A percentile compares a stretch with the other conserved stretches of the same genome.
Conservation (phyloP, 2,797 vertebrate species). For the Artibeus jamaicensis region DNA sequence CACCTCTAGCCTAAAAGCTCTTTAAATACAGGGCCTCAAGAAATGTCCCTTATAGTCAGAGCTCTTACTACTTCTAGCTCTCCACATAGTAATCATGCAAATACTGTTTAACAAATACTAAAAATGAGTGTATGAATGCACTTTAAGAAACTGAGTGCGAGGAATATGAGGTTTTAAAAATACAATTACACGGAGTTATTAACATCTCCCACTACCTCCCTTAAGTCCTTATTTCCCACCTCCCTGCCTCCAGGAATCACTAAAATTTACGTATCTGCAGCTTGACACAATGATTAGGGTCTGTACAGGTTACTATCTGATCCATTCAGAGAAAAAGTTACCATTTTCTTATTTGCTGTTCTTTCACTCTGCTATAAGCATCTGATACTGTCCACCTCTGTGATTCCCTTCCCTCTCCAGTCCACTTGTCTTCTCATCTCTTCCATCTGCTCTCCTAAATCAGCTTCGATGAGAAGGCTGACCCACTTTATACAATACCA, state of each 20-base stretch:
- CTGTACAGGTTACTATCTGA: not conserved
- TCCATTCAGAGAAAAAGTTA: not conserved
- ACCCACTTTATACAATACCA: not conserved
- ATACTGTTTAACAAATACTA: not conserved
- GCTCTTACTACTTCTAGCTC: not conserved
- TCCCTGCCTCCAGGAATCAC: not conserved
- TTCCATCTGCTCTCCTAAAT: not conserved
- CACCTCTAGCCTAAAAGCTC: not conserved
- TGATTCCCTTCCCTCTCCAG: not conserved
- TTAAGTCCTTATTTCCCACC: not conserved
- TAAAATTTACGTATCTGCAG: not conserved
- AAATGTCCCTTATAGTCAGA: not conserved
- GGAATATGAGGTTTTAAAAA: not conserved
- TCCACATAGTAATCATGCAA: not conserved
- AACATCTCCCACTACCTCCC: not conserved
- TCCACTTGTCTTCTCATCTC: not conserved
- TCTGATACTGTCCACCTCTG: not conserved
- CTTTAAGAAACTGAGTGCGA: slow-evolving; percentile 18
- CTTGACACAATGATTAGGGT: not conserved
- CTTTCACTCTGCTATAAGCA: not conserved
- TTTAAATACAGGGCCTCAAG: not conserved
- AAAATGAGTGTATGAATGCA: not conserved
- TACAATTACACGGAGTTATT: not conserved
- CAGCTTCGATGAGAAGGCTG: not conserved
- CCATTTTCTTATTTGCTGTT: not conserved